Evolutionary conservation across 2,888 invertebrate genomes (phyloP).

Genomic region (Copidosoma aretas): DNA sequence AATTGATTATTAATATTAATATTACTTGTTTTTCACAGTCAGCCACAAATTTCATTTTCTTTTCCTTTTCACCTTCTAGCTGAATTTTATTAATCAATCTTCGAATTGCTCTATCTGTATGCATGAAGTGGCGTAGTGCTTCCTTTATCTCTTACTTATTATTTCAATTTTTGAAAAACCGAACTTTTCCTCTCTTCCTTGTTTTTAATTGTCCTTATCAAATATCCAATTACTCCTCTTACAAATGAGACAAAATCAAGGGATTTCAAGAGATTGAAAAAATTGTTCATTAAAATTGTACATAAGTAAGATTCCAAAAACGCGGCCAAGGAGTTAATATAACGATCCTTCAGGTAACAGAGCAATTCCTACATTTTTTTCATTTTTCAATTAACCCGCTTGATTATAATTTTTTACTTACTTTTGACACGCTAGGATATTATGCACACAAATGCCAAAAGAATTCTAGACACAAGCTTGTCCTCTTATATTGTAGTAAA

Average conservation of each 20-base stretch:
- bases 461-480: conserved; percentile 22
- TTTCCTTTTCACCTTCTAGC: conserved; percentile 17
- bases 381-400: conserved; percentile 15
- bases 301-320: conserved; percentile 28
- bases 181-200: too few relatives aligned
- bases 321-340: conserved; percentile 19
- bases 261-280: conserved; percentile 1
- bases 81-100: conserved; percentile 30
- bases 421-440: conserved; percentile 39
- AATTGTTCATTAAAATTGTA: too few relatives aligned
- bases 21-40: conserved; percentile 47
- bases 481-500: conserved; percentile 5
- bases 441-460: conserved; percentile 41
- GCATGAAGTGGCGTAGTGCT: conserved; percentile 17
- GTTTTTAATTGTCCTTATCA: too few relatives aligned
- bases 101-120: conserved; percentile 34
- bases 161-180: not conserved
- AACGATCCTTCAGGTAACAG: conserved; percentile 4
- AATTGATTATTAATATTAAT: conserved; percentile 18
- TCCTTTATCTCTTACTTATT: conserved; percentile 32
- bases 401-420: conserved; percentile 25
- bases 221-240: conserved; percentile 2
- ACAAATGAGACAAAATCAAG: conserved; percentile 16
- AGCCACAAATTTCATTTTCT: conserved; percentile 46
- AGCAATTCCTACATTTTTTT: conserved; percentile 38